Conservation (phyloP, 2,113 vertebrate genomes). For the Numenius arquata region DNA sequence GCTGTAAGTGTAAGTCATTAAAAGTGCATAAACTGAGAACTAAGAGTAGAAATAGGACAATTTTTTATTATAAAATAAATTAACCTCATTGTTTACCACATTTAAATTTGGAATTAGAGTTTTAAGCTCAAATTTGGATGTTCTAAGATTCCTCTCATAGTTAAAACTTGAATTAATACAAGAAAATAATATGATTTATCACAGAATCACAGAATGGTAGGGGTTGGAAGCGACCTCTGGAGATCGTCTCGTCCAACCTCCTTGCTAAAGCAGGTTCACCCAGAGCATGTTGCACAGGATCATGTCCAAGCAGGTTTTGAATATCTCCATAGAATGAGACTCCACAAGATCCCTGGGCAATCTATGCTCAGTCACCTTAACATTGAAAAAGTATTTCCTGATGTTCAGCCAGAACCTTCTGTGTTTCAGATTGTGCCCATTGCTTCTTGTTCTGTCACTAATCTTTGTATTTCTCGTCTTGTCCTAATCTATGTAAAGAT, state of each 20-base stretch:
- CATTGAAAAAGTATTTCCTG: not conserved
- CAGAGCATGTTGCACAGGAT: not conserved
- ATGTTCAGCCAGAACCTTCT: not conserved
- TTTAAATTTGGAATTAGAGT: not conserved
- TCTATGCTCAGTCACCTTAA: not conserved
- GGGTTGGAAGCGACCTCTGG: not conserved
- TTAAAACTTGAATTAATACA: not conserved
- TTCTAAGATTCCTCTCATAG: not conserved
- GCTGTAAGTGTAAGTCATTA: not conserved
- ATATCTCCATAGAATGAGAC: not conserved
- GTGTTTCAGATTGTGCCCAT: not conserved
- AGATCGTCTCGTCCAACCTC: not conserved
- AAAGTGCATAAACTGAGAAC: not conserved
- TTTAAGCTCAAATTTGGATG: not conserved
- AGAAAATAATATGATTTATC: not conserved
- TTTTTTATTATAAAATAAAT: not conserved
- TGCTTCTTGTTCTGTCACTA: not conserved
- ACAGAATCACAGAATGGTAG: not conserved
- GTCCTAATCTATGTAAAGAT: not conserved
- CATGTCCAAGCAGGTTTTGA: not conserved
- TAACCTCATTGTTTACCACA: not conserved
- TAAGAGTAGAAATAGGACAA: not conserved
- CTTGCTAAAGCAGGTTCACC: not conserved
- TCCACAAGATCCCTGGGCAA: not conserved
- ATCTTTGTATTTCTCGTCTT: not conserved